These are phyloP conservation scores for Corvus cornix DNA, from an alignment of 2,113 vertebrate genomes.

Conservation along the genomic window DNA sequence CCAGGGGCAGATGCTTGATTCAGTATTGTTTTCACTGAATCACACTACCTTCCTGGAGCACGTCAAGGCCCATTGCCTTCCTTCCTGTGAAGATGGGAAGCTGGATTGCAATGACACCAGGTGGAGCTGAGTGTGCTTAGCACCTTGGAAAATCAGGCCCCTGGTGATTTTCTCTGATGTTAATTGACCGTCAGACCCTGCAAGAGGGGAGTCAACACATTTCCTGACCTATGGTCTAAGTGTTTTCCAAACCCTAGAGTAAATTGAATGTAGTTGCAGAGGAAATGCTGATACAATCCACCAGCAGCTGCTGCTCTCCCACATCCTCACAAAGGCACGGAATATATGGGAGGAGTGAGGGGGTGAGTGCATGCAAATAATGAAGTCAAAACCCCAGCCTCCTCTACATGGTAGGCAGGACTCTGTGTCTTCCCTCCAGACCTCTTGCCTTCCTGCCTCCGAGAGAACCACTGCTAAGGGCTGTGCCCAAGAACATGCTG, in stretches of 20 bases:
- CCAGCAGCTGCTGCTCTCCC: not conserved
- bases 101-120: not conserved
- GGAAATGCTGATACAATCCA: slow-evolving; percentile 20
- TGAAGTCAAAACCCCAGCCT: not conserved
- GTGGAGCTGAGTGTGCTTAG: not conserved
- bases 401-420: not conserved
- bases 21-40: not conserved
- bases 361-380: fast-evolving
- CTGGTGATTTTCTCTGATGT: not conserved
- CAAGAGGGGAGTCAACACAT: not conserved
- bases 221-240: slow-evolving; percentile 15
- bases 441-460: not conserved
- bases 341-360: not conserved
- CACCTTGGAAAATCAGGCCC: slow-evolving; percentile 10
- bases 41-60: not conserved
- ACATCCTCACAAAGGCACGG: not conserved
- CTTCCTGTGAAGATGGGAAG: slow-evolving; percentile 49
- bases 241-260: not conserved
- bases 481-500: not conserved
- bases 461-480: not conserved
- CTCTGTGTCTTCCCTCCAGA: not conserved
- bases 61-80: not conserved
- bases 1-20: not conserved
- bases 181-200: not conserved
- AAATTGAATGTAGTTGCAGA: not conserved